Evolutionary conservation across 2,113 vertebrate species (phyloP), one percentile per base, ranked within the genome.

Genomic region (Cebus imitator): DNA sequence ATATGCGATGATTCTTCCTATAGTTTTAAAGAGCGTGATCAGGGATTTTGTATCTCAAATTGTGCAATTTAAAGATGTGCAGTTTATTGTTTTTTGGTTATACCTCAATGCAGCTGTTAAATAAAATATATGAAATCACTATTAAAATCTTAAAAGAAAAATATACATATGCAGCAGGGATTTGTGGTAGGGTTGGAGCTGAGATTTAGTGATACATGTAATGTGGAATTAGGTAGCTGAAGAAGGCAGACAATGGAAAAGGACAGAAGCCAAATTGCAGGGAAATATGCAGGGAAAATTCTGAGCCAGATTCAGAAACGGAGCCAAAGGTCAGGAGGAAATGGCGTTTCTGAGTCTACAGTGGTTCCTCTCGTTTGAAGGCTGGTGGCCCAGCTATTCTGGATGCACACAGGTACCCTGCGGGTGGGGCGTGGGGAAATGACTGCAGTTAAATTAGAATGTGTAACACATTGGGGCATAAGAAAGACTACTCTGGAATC

Each of bases 171-270:
- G 57, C 25, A 37, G 64, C 55, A 45, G n/a, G 25, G 32, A 0
- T 68, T 73, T 52, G 48, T 37, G 55, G 6, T 50, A 21, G 70
- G 43, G 6, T 75, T 66, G 40, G 57, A 83, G 37, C 55, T 13
- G n/a, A 45, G 79, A 55, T 70, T 93, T 66, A 87, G 52, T 83
- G 90, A 52, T 25, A 25, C 25, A 20, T 81, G 58, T 91, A 50
- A 79, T 32, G 73, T 82, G 66, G 72, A 85, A 82, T 43, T 73
- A 55, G n/a, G 50, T 32, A 82, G 37, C 5, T 78, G 23, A 50
- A 91, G 94, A 85, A 92, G 43, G 43, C 6, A 4, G 57, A 81
- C 50, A 72, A 90, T 86, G 88, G 86, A 86, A 97, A 97, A 91
- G 66, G 79, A 93, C 66, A 70, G 94, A 85, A 92, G 21, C 70